Evolutionary conservation across 2,113 vertebrate species (phyloP), one percentile per base, ranked within the genome.

Genomic region (Hystrix brachyura): DNA sequence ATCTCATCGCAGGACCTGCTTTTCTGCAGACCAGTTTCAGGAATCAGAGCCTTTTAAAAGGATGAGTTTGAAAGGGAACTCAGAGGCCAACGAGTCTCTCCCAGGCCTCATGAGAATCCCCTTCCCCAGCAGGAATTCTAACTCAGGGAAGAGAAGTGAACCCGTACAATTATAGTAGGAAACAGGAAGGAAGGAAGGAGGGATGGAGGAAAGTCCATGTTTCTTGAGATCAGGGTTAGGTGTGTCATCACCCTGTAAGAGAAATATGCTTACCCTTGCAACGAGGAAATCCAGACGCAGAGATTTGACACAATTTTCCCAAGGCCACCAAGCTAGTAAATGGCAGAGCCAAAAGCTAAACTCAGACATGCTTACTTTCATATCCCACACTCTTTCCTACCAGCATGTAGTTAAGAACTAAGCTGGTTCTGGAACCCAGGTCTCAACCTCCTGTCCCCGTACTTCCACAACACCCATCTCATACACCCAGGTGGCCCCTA

Each of bases 261-360:
- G 43, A 76, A 82, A 34, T 3, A 9, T 13, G 3, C 5, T 14
- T 2, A 21, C 27, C 43, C 51, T 69, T 46, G 51, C 0, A 34
- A 55, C 10, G 59, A 51, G 60, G 93, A 74, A 91, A 85, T 7
- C 1, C 7, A 90, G 71, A 53, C 43, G 67, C 15, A 38, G 51
- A 46, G n/a, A 48, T 71, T 12, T 0, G 1, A 65, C 84, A 53
- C n/a, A 13, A 0, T 32, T 11, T 71, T 19, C 64, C 71, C 23
- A 5, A 71, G 29, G 46, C 43, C 43, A 38, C 46, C 2, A 57
- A 91, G 65, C 60, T 23, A 74, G 55, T 5, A 10, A 72, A n/a
- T 5, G 53, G n/a, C 0, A 38, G 53, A 18, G 4, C 14, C 3
- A 0, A 23, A 74, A 48, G 60, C 62, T 55, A 51, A 55, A 1